These are phyloP conservation scores for Bubo blakistoni DNA, from an alignment of 2,113 vertebrate species.

Conservation along the genomic window DNA sequence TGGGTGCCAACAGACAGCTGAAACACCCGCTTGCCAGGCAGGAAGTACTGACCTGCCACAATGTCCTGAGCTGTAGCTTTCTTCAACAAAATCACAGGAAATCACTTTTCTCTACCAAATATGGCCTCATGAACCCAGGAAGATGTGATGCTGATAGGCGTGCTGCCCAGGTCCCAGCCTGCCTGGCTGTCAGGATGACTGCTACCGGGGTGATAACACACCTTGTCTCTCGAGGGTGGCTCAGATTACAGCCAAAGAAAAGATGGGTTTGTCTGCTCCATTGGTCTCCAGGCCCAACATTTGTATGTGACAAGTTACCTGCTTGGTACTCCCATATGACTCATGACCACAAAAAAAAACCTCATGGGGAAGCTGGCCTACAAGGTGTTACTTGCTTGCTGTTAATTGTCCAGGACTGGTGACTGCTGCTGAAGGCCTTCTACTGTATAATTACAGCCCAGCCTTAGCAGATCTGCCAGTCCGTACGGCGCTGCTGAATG, in stretches of 20 bases:
- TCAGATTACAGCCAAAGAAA: neutral
- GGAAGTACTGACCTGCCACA: neutral
- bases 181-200: neutral
- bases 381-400: neutral
- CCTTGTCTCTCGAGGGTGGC: neutral
- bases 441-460: neutral
- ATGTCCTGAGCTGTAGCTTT: neutral
- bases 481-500: neutral
- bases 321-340: neutral
- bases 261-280: rapidly evolving
- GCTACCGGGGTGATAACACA: neutral
- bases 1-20: neutral
- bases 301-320: neutral
- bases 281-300: neutral
- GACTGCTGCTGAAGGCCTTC: neutral
- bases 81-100: neutral
- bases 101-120: neutral
- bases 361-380: neutral
- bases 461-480: neutral
- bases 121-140: neutral
- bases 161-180: neutral
- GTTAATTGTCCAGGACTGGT: neutral
- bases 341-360: neutral
- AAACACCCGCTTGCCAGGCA: neutral
- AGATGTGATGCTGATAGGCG: neutral